Conservation (phyloP, 1,140 invertebrate genomes). For the Brachionus sp. region DNA sequence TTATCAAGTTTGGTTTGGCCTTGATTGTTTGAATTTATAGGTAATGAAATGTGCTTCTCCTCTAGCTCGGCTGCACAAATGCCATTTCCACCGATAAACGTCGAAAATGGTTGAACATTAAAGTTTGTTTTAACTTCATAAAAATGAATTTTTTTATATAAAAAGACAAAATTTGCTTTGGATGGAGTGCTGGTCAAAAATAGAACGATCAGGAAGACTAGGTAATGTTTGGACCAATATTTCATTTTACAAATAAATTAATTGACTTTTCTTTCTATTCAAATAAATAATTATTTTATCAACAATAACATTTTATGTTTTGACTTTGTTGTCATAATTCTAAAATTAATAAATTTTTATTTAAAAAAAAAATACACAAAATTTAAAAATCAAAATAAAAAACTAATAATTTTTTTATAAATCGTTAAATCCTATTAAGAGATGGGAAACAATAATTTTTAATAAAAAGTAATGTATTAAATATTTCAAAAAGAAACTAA, state of each 20-base stretch:
- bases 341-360: not conserved
- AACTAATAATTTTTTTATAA: not conserved
- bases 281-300: not conserved
- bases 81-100: not conserved
- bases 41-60: not conserved
- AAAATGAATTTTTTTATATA: constrained; percentile 9
- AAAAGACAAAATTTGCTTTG: not conserved
- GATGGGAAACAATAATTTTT: constrained; percentile 3
- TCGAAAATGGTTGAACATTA: not conserved
- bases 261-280: not conserved
- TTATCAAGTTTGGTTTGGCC: not conserved
- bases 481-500: not conserved
- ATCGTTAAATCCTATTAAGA: constrained; percentile 11
- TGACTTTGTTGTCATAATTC: constrained; percentile 6
- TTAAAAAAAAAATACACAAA: not conserved
- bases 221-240: not conserved
- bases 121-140: not conserved
- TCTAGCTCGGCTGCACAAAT: not conserved
- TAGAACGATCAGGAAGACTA: not conserved
- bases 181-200: not conserved
- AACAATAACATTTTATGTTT: constrained; percentile 7
- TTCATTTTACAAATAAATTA: not conserved
- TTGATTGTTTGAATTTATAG: not conserved
- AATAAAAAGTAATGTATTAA: not conserved
- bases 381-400: not conserved